Evolutionary conservation across 1,140 invertebrate species (phyloP), one percentile per base, ranked within the genome.

Genomic region (Apolygus lucorum): DNA sequence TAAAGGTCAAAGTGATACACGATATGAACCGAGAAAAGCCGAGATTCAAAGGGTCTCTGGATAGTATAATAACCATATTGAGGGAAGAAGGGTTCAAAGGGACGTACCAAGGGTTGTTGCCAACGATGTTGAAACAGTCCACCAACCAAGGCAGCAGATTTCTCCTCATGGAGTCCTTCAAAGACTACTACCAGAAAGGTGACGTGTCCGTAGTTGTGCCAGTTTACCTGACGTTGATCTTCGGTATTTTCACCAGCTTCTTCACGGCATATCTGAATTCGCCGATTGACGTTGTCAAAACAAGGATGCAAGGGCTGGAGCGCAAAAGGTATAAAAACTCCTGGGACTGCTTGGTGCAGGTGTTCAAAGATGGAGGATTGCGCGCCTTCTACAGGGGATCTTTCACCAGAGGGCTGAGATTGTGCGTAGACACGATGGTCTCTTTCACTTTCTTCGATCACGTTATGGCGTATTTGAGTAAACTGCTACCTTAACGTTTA

Each of bases 1-100:
- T 59, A 4, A 59, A 59, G 22, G 54, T 59, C 4, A 59, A 59
- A 59, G 54, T 59, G 2, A 59, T 59, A 59, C 54, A 59, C 54
- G 54, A 59, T 21, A 59, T 59, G 13, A 59, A 59, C 54, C 11
- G 54, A 13, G 54, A 14, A 22, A 59, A 59, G 22, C 22, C 54
- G 22, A 8, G 54, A 24, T 59, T 17, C 54, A 59, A 59, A 59
- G 54, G 54, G 8, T 59, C 54, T 13, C 22, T 59, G 8, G 4
- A 59, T 21, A 59, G 13, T 24, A 59, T 59, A 8, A 22, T 59
- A 4, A 17, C 54, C 8, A 59, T 59, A 13, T 4, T 59, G 13
- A 59, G 22, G 54, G 54, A 59, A 59, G 54, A 59, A 22, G 54
- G 54, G 8, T 4, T 59, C 22, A 8, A 21, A 14, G 22, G 54